Evolutionary conservation across 1,140 invertebrate species (phyloP), one percentile per base, ranked within the genome.

Genomic region (Rhyacophila brunnea): DNA sequence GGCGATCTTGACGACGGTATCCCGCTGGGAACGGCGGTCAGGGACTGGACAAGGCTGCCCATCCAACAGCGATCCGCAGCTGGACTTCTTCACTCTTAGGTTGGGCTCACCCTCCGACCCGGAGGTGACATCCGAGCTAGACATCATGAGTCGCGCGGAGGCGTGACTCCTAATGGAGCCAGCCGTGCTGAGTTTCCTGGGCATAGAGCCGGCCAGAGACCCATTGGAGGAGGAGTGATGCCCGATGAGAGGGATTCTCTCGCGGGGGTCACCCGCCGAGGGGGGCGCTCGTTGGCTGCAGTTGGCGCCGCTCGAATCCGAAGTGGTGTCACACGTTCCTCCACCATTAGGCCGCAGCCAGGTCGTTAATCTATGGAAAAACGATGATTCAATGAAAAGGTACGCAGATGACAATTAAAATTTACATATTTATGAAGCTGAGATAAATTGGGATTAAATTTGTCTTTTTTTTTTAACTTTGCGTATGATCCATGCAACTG

Each of bases 51-150:
- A 48, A 17, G 44, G 18, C 23, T 60, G 58, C 7, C 44, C 36
- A 15, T 65, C 63, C 32, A 65, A 19, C 6, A 65, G 23, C 9
- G 63, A 65, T 10, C 63, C 63, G 40, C 63, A 65, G 42, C 63
- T 65, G 10, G 54, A 54, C 47, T 65, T 65, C 49, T 65, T 65
- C 18, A 44, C 28, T 40, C 45, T 53, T 10, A 55, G 40, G 45
- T 49, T 61, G 36, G 36, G 45, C 14, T 65, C 63, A 18, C 53
- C 60, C 23, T 65, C 63, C 15, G 63, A 65, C 34, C 58, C 46
- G 14, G 63, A 60, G 7, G 63, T 65, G 19, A 65, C 63, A n/a
- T 65, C 63, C 9, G 63, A 65, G 34, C 63, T 65, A n/a, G 63
- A 65, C 54, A 65, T 52, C 58, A 60, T 65, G 20, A 65, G 54